Conservation (phyloP, 2,113 vertebrate species). For the Laterallus jamaicensis region DNA sequence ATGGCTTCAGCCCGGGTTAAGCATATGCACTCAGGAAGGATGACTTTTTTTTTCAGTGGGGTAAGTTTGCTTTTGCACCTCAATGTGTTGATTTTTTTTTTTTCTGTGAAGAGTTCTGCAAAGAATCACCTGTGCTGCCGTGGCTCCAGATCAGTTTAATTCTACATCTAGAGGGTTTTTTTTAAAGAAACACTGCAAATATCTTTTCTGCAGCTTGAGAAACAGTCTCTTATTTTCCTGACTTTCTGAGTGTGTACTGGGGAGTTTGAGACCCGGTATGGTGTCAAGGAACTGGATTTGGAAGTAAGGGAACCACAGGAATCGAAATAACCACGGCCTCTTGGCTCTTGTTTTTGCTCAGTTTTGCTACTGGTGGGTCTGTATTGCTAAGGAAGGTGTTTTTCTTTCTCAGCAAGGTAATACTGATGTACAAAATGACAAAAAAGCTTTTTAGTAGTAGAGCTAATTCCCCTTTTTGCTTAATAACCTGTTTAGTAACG, state of each 20-base stretch:
- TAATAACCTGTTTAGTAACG: not conserved
- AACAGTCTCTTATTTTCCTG: not conserved
- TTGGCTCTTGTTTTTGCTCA: not conserved
- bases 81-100: not conserved
- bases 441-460: not conserved
- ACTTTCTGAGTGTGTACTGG: not conserved
- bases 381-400: not conserved
- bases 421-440: not conserved
- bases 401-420: not conserved
- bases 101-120: not conserved
- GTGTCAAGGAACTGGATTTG: not conserved
- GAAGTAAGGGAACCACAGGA: not conserved
- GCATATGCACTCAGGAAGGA: not conserved
- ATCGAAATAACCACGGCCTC: not conserved
- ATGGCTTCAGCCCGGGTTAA: not conserved
- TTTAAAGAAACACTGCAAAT: not conserved
- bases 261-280: rapidly evolving
- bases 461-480: not conserved
- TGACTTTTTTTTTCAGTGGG: not conserved
- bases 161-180: not conserved
- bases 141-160: not conserved
- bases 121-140: not conserved
- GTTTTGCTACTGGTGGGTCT: not conserved
- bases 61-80: not conserved
- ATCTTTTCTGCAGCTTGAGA: not conserved